Conservation (phyloP, 1,140 invertebrate species). For the Apolygus lucorum region DNA sequence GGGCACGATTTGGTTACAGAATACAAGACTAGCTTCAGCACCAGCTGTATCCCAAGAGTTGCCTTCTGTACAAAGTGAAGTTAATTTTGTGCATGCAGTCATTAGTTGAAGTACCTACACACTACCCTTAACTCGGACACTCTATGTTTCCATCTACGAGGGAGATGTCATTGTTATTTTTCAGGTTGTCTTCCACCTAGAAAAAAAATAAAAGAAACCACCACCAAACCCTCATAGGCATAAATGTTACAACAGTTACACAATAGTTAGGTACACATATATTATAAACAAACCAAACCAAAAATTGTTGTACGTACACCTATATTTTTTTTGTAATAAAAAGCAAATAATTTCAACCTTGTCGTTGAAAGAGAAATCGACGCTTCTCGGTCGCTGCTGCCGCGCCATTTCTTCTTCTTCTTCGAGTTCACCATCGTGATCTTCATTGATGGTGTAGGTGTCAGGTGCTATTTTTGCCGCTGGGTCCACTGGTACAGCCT, state of each 20-base stretch:
- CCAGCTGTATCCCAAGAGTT: too few relatives aligned
- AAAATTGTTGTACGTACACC: too few relatives aligned
- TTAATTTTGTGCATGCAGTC: too few relatives aligned
- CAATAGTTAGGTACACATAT: too few relatives aligned
- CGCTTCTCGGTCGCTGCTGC: conserved; percentile 12
- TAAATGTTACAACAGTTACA: too few relatives aligned
- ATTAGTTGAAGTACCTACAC: too few relatives aligned
- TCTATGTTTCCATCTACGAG: conserved; percentile 12
- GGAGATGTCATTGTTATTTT: conserved; percentile 22
- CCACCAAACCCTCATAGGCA: background rate
- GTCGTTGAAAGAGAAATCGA: conserved; percentile 7
- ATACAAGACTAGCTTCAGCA: too few relatives aligned
- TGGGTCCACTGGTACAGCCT: background rate
- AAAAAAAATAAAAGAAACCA: background rate
- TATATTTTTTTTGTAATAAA: too few relatives aligned
- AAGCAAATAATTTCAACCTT: too few relatives aligned
- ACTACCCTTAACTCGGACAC: background rate
- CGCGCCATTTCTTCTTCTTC: conserved; percentile 24
- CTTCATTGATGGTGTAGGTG: conserved; percentile 26
- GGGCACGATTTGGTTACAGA: too few relatives aligned
- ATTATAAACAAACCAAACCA: too few relatives aligned
- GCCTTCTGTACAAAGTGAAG: too few relatives aligned
- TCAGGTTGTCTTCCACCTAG: conserved; percentile 15
- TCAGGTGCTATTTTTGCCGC: background rate
- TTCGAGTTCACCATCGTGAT: conserved; percentile 23